Evolutionary conservation across 2,113 vertebrate species (phyloP), one percentile per base, ranked within the genome.

Genomic region (Dipodomys ordii): DNA sequence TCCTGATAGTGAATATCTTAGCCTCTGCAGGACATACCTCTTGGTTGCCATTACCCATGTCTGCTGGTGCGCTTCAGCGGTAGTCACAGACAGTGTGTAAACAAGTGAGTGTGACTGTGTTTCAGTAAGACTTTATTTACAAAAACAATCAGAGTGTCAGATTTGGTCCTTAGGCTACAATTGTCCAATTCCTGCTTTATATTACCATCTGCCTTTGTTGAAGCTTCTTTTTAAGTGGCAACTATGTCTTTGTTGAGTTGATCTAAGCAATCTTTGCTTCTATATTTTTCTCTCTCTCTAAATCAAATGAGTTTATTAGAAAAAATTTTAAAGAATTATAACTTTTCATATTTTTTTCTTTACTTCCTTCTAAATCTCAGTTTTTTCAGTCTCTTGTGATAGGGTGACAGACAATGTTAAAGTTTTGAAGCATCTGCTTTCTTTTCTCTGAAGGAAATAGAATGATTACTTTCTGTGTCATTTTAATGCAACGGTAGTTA

Each of bases 381-480:
- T 0, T 13, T 2, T 68, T 57, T 71, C 39, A 18, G 77, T 96
- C 96, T 96, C 97, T 95, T 93, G 79, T 81, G 15, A 57, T 57
- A 73, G 93, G 93, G 94, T 92, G 79, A 90, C 53, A 95, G 91
- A 6, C 68, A 80, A 68, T 87, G 84, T 82, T 89, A 92, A 96
- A 93, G 89, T 77, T 73, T 98, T 96, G 98, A 96, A 98, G 97
- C 97, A 96, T 53, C 67, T 27, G n/a, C 71, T 97, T 92, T 94
- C 53, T 97, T 97, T 94, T 97, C 79, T 65, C 90, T 81, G 90
- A 97, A 94, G 83, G 91, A 97, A 97, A 96, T 95, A 97, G 97
- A 97, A 96, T 94, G 94, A 88, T 84, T 96, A 96, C 97, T 97
- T 97, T 93, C 83, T 88, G 79, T 97, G 96, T 97, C 97, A 98